Evolutionary conservation across 2,797 vertebrate species (phyloP).

Genomic region (Lateolabrax maculatus): DNA sequence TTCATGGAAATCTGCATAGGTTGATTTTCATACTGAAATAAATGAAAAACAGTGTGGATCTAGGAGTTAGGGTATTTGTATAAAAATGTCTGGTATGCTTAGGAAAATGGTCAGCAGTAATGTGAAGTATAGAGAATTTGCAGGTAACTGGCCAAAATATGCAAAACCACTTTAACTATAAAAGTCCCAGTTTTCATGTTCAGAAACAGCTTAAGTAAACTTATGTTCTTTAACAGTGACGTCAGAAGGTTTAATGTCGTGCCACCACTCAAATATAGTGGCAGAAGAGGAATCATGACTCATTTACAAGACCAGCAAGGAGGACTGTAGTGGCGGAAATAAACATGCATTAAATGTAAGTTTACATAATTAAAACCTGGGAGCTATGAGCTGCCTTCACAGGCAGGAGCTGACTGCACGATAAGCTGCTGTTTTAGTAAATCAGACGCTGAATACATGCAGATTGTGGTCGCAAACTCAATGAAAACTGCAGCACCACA

Average conservation of each 20-base stretch:
- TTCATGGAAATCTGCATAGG: background rate
- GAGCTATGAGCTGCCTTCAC: background rate
- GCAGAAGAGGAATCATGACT: constrained; percentile 12
- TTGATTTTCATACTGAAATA: background rate
- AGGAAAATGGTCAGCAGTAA: background rate
- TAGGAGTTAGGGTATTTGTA: background rate
- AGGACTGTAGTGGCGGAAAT: too few relatives aligned
- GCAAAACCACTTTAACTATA: background rate
- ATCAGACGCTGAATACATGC: background rate
- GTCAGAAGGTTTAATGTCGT: background rate
- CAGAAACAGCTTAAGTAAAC: background rate
- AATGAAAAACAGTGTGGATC: background rate
- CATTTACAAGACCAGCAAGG: background rate
- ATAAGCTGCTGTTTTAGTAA: background rate
- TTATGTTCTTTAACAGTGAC: background rate
- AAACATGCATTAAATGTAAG: too few relatives aligned
- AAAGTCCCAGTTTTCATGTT: background rate
- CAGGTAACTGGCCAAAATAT: background rate
- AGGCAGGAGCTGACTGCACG: background rate
- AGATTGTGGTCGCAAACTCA: background rate
- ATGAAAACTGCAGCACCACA: background rate
- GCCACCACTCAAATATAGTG: background rate
- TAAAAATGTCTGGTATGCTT: background rate
- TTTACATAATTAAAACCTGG: too few relatives aligned
- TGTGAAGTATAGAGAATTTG: background rate